These are phyloP conservation scores for Caenorhabditis tropicalis DNA, from an alignment of 1,140 invertebrate species.

Conservation along the genomic window DNA sequence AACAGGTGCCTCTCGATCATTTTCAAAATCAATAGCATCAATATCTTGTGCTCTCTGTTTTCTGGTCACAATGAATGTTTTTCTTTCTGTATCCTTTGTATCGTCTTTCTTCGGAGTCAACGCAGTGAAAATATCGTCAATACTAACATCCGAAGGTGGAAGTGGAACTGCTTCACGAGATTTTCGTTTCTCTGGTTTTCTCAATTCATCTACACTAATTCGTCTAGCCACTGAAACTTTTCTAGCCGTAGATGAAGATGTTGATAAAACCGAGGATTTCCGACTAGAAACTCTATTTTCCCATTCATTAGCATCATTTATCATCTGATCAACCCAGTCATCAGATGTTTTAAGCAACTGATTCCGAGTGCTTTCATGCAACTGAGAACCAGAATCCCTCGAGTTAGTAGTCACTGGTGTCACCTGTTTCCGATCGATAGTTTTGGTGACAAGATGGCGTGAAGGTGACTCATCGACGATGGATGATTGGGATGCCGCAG, in stretches of 20 bases:
- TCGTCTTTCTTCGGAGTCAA: neutral
- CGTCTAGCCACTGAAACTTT: constrained; percentile 17
- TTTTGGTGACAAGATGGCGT: neutral
- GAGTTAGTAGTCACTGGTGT: constrained; percentile 35
- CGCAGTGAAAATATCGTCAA: constrained; percentile 28
- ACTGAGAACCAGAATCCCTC: constrained; percentile 1
- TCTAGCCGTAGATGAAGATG: neutral
- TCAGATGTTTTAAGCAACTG: constrained; percentile 21
- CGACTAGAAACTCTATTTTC: constrained; percentile 28
- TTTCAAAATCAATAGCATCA: constrained; percentile 16
- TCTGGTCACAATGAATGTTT: constrained; percentile 13
- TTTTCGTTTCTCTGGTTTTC: neutral
- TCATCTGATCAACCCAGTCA: constrained; percentile 24
- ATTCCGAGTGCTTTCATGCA: constrained; percentile 19
- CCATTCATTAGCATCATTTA: constrained; percentile 34
- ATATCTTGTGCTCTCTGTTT: constrained; percentile 21
- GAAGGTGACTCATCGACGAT: constrained; percentile 19
- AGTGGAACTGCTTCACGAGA: constrained; percentile 9
- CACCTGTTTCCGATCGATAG: constrained; percentile 33
- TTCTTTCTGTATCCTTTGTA: neutral
- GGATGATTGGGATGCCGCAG: constrained; percentile 17
- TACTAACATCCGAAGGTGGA: constrained; percentile 23
- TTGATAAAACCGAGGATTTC: constrained; percentile 13
- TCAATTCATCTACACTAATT: constrained; percentile 37
- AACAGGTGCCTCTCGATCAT: neutral